Percentiles rank a stretch among this genome's conserved stretches.
Evolutionary conservation across 1,140 invertebrate species (phyloP).

Genomic region (Lepidurus packardi): DNA sequence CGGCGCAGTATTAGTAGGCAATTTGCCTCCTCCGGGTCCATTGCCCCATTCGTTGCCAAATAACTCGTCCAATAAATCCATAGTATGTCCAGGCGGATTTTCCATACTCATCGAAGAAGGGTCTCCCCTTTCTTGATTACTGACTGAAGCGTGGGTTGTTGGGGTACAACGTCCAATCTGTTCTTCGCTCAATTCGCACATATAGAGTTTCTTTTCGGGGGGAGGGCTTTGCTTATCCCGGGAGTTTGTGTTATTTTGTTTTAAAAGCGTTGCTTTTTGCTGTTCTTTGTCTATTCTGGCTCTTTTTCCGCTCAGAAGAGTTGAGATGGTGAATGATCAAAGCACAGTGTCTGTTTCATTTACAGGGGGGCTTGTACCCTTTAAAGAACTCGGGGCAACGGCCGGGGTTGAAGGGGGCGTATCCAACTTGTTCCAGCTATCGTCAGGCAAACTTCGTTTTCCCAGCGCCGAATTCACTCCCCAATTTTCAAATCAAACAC

Average conservation of each 20-base stretch:
- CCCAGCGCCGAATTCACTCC: not conserved
- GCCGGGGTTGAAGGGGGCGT: conserved; percentile 16
- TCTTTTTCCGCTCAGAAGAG: no score
- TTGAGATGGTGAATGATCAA: no score
- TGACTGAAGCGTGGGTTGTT: not conserved
- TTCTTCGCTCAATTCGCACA: conserved; percentile 8
- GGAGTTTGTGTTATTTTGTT: not conserved
- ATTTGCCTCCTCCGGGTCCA: conserved; percentile 23
- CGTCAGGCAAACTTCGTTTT: not conserved
- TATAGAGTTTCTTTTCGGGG: not conserved
- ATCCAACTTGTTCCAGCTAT: conserved; percentile 6
- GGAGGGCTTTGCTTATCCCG: not conserved
- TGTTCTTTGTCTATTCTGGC: not conserved
- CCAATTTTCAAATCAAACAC: not conserved
- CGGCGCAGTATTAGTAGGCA: conserved; percentile 8
- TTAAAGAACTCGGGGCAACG: not conserved
- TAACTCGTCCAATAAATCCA: conserved; percentile 36
- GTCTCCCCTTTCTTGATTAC: not conserved
- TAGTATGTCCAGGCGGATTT: conserved; percentile 31
- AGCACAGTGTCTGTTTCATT: not conserved
- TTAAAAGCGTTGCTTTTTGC: not conserved
- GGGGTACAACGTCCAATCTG: conserved; percentile 5
- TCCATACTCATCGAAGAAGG: not conserved
- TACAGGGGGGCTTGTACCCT: not conserved
- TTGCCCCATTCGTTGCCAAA: conserved; percentile 35